A percentile compares a stretch with the other conserved stretches of the same genome.
phyloP scores from a whole-genome alignment of 1,140 invertebrate species.

The Melitaea cinxia region DNA sequence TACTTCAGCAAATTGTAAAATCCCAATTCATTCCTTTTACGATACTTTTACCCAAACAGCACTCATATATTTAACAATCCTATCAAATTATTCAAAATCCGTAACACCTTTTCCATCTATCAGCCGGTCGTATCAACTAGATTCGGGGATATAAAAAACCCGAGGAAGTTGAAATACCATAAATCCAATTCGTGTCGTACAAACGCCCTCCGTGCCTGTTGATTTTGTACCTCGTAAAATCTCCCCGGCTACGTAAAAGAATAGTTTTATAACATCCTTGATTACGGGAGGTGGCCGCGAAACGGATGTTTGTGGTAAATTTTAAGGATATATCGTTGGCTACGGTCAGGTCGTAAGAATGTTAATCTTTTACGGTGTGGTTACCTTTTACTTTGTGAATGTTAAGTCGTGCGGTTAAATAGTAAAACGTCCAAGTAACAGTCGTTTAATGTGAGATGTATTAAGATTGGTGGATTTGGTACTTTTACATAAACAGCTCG shows the following conservation, averaged over 20 bases:
- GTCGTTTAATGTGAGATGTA: too few relatives aligned
- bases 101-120: too few relatives aligned
- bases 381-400: background rate
- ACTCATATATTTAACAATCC: too few relatives aligned
- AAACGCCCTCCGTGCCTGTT: conserved; percentile 20
- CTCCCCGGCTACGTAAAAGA: conserved; percentile 22
- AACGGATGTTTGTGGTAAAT: conserved; percentile 12
- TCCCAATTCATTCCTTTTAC: too few relatives aligned
- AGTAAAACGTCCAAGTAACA: too few relatives aligned
- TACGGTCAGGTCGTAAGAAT: too few relatives aligned
- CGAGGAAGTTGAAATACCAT: conserved; percentile 5
- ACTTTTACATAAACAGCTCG: too few relatives aligned
- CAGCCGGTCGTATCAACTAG: too few relatives aligned
- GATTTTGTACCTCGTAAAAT: conserved; percentile 24
- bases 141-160: background rate
- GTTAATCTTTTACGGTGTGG: conserved; percentile 6
- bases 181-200: background rate
- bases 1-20: too few relatives aligned
- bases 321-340: background rate
- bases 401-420: background rate
- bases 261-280: conserved; percentile 23
- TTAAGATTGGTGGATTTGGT: too few relatives aligned
- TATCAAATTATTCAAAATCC: too few relatives aligned
- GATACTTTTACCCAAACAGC: too few relatives aligned
- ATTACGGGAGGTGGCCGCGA: conserved; percentile 19